Evolutionary conservation across 1,140 invertebrate species (phyloP), one percentile per base, ranked within the genome.

Genomic region (Brachionus rubens): DNA sequence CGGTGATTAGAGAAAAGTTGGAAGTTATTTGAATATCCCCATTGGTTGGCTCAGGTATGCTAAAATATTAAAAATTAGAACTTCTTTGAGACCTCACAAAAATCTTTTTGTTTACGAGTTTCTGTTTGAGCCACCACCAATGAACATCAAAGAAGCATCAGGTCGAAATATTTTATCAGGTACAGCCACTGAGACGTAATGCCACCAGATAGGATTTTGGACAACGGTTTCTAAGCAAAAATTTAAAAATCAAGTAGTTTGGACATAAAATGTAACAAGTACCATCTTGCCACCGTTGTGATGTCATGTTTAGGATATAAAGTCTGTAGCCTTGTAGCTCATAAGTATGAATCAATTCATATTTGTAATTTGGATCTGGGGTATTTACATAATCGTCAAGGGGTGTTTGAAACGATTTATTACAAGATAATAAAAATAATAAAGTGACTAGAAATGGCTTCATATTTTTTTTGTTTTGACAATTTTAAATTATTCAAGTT

Each of bases 201-300:
- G 81, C 79, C 80, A 82, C 81, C 81, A 82, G 9, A 82, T 77
- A 4, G 81, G 65, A 10, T 30, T 33, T 59, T 59, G 28, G 19
- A 59, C 54, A 59, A 59, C 36, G 10, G 26, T 36, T 21, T 59
- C 54, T 59, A 6, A 5, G 3, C 9, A 5, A 36, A 36, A 40
- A 30, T 36, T 59, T 59, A 9, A n/a, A 21, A 10, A 1, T 21
- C 14, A 52, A 52, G 28, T 52, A 10, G 14, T 52, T 52, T 21
- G 21, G 7, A 26, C 21, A 52, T 2, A 21, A 19, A 0, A 14
- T 9, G 5, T 14, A 28, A 43, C 21, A 24, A 28, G 28, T 47
- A 75, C 81, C 80, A 48, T 79, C 52, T 77, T 79, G 79, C 81
- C 81, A 82, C 48, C 78, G 80, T 46, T 82, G 81, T 59, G 81